Evolutionary conservation across 2,797 vertebrate species (phyloP).

Genomic region (Sebastes oblongus): DNA sequence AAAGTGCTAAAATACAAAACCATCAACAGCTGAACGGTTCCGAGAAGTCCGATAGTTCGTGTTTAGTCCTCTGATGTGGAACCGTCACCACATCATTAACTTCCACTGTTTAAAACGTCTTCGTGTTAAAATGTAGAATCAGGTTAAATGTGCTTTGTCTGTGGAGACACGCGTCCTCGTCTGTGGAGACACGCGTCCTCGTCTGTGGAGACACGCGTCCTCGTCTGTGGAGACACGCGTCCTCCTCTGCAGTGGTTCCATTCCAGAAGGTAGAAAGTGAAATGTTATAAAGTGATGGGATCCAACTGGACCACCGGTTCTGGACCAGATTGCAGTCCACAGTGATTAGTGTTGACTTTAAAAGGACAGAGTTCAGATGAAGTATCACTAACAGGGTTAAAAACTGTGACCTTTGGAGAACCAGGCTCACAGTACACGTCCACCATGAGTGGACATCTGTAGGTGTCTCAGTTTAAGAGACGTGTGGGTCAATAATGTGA

Average conservation of each 20-base stretch:
- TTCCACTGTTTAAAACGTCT: not conserved
- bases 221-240: not conserved
- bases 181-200: no score
- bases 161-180: no score
- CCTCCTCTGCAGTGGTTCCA: not conserved
- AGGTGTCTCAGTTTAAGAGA: not conserved
- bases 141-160: not conserved
- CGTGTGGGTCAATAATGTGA: not conserved
- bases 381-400: not conserved
- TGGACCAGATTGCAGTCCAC: not conserved
- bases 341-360: not conserved
- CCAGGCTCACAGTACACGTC: not conserved
- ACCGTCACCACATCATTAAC: not conserved
- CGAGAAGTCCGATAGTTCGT: not conserved
- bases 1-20: constrained; percentile 58
- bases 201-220: no score
- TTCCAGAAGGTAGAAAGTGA: not conserved
- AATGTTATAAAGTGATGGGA: no score
- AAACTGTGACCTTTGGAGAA: not conserved
- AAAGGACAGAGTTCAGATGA: not conserved
- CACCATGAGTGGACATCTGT: not conserved
- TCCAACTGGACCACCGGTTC: not conserved
- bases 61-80: not conserved
- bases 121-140: not conserved
- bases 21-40: not conserved